Evolutionary conservation across 2,797 vertebrate species (phyloP).

Genomic region (Masticophis lateralis): DNA sequence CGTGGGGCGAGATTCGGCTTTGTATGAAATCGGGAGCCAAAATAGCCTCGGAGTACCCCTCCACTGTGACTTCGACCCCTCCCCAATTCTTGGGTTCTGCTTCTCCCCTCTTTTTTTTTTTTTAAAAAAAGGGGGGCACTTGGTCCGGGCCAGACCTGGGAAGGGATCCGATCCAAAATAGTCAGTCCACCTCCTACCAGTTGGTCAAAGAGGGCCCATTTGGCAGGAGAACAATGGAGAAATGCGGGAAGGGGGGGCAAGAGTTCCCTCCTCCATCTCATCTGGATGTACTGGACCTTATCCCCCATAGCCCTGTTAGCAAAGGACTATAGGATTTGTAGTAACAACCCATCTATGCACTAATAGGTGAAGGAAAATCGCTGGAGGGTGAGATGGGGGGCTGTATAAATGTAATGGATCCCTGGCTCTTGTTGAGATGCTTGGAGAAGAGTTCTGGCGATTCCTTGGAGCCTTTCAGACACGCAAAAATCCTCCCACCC

Average conservation of each 20-base stretch:
- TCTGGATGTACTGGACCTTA: not conserved
- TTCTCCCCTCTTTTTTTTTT: not conserved
- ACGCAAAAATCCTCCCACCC: not conserved
- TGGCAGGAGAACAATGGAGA: not conserved
- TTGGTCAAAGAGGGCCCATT: not conserved
- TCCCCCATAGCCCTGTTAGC: not conserved
- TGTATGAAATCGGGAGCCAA: not conserved
- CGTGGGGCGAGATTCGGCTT: not conserved
- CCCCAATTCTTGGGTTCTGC: not conserved
- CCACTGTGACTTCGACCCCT: not conserved
- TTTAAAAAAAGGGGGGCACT: not conserved
- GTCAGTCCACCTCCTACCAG: not conserved
- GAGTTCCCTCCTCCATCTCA: not conserved
- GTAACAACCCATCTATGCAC: not conserved
- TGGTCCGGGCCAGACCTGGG: not conserved
- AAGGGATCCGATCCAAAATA: not conserved
- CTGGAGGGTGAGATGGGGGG: accelerated
- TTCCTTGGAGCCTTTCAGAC: not conserved
- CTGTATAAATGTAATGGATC: not conserved
- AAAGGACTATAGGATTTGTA: not conserved
- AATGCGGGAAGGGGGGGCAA: accelerated
- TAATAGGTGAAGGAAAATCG: not conserved
- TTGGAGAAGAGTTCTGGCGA: not conserved
- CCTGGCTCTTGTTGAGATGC: not conserved
- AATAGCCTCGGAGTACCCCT: not conserved